These are phyloP conservation scores for Illadopsis cleaveri DNA, from an alignment of 2,113 vertebrate genomes.

Conservation along the genomic window DNA sequence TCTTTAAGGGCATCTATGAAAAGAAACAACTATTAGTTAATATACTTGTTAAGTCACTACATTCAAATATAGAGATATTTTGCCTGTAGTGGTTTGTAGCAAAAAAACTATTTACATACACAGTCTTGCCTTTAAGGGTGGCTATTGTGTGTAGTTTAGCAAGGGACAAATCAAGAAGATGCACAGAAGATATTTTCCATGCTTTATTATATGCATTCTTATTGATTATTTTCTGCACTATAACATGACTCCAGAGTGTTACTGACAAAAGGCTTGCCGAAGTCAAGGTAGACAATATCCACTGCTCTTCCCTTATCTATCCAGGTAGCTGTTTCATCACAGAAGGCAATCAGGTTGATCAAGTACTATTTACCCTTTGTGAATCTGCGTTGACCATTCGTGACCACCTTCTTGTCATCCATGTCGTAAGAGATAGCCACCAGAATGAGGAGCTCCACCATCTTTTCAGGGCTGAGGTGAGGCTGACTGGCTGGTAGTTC, in stretches of 20 bases:
- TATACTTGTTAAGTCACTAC: not conserved
- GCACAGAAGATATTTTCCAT: not conserved
- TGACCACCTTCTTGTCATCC: not conserved
- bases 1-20: not conserved
- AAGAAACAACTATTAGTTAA: not conserved
- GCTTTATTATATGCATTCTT: not conserved
- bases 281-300: not conserved
- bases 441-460: rapidly evolving
- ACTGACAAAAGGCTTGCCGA: not conserved
- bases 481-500: not conserved
- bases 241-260: rapidly evolving
- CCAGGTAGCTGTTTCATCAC: not conserved
- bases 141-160: not conserved
- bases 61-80: not conserved
- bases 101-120: not conserved
- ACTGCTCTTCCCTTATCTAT: not conserved
- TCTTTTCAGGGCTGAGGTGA: not conserved
- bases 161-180: not conserved
- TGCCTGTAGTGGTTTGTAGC: not conserved
- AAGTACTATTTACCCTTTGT: not conserved
- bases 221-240: not conserved
- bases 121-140: not conserved
- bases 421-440: not conserved
- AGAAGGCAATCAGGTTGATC: not conserved
- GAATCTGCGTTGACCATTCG: not conserved